Evolutionary conservation across 2,113 vertebrate species (phyloP), one percentile per base, ranked within the genome.

Genomic region (Pteropus alecto): DNA sequence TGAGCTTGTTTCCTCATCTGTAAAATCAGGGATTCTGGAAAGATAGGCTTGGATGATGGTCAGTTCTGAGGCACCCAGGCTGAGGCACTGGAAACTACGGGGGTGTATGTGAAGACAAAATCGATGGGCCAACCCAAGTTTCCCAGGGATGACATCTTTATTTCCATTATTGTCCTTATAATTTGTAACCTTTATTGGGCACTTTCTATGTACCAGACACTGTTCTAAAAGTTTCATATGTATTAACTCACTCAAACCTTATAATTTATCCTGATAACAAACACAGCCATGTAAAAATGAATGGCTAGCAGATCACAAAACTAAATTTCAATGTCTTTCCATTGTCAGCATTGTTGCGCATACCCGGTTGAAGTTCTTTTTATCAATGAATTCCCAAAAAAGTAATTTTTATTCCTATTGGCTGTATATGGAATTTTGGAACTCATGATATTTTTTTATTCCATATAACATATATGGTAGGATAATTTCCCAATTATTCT

Each of bases 401-500:
- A 22, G 51, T 13, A 30, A 63, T 83, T 71, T 95, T 65, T 73
- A 38, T 56, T 51, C 9, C 33, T 82, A n/a, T 89, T 18, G 35
- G 10, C 30, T 61, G 11, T 76, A 61, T 65, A 33, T 94, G 30
- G 68, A 76, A 83, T 84, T 94, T 97, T 67, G 82, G 48, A 35
- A 83, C 33, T 7, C 35, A 43, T 46, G 33, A 26, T 46, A 35
- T 65, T 82, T 95, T 95, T 93, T 43, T 48, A 74, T 89, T 94
- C 33, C 35, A 67, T 51, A 65, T 82, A 82, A 68, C 5, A 93
- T 88, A 51, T 79, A 67, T 76, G 4, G 30, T 58, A 89, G 26
- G 81, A 87, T 58, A 90, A 7, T 77, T 94, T 95, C 94, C 97
- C 60, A 97, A 98, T 98, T 85, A 98, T 97, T 98, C 54, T 98